Evolutionary conservation across 2,797 vertebrate genomes (phyloP).

Genomic region (Valencia hispanica): DNA sequence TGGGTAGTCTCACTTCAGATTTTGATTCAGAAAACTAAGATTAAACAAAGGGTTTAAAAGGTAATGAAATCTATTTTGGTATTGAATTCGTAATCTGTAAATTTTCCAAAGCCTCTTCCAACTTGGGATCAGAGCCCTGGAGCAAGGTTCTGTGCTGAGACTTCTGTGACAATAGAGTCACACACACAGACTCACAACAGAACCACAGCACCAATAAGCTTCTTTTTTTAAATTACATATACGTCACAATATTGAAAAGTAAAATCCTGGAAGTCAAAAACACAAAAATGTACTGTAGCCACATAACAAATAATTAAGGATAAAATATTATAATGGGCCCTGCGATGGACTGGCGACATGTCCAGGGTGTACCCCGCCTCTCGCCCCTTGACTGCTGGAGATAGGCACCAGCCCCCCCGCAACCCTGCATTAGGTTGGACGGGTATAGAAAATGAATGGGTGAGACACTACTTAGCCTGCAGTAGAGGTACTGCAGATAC

Average conservation of each 20-base stretch:
- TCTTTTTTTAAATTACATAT: no score
- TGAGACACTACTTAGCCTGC: no score
- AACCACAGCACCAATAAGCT: not conserved
- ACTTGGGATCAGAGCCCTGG: not conserved
- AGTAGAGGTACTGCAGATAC: not conserved
- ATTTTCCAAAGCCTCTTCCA: constrained; percentile 1
- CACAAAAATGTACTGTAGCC: not conserved
- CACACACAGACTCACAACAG: not conserved
- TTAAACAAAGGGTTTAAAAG: not conserved
- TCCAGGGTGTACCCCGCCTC: no score
- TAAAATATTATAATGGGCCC: not conserved
- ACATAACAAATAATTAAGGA: not conserved
- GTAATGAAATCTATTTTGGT: not conserved
- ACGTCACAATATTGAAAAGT: not conserved
- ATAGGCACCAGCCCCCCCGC: no score
- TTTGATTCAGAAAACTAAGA: not conserved
- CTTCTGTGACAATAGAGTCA: not conserved
- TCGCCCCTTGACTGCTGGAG: no score
- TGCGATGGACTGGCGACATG: no score
- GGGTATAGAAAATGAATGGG: no score
- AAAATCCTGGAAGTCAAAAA: not conserved
- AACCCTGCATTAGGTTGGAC: no score
- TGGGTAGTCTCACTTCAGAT: not conserved
- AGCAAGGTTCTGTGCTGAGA: not conserved
- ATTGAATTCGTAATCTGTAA: not conserved